Percentiles rank a stretch among this genome's conserved stretches.
These are phyloP conservation scores for Taeniopygia guttata DNA, from an alignment of 2,797 vertebrate genomes.

Conservation along the genomic window DNA sequence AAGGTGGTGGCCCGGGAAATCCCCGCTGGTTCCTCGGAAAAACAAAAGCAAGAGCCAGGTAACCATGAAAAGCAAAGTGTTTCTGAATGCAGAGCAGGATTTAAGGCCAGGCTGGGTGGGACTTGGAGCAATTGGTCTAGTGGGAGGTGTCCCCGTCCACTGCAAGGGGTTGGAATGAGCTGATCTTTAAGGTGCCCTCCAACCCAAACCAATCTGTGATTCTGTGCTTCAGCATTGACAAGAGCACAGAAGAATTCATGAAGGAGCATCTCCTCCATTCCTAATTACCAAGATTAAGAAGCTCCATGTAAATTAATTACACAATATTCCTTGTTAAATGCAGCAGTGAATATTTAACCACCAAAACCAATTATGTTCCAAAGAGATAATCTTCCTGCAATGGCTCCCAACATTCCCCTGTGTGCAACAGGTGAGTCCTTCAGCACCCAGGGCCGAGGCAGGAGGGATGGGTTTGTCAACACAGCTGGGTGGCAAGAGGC, in stretches of 20 bases:
- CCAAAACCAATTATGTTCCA: background rate
- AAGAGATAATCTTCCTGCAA: background rate
- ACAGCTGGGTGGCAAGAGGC: background rate
- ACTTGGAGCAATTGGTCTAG: background rate
- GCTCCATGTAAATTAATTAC: background rate
- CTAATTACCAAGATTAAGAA: background rate
- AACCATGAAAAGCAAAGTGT: background rate
- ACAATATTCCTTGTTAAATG: background rate
- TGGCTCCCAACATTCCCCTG: fast-evolving
- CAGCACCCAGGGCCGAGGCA: background rate
- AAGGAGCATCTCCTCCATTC: background rate
- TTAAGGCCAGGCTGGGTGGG: background rate
- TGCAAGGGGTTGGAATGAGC: background rate
- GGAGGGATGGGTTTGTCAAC: background rate
- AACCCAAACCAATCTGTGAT: background rate
- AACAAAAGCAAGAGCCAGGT: background rate
- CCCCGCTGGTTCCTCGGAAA: background rate
- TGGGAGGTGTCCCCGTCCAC: background rate
- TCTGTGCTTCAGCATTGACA: background rate
- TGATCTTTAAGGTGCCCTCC: background rate
- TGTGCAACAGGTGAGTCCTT: fast-evolving
- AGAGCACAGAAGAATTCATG: background rate
- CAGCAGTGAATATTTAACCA: background rate
- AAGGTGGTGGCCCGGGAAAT: background rate
- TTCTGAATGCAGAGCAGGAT: background rate